Evolutionary conservation across 2,797 vertebrate genomes (phyloP).

Genomic region (Coracias cyanogaster): DNA sequence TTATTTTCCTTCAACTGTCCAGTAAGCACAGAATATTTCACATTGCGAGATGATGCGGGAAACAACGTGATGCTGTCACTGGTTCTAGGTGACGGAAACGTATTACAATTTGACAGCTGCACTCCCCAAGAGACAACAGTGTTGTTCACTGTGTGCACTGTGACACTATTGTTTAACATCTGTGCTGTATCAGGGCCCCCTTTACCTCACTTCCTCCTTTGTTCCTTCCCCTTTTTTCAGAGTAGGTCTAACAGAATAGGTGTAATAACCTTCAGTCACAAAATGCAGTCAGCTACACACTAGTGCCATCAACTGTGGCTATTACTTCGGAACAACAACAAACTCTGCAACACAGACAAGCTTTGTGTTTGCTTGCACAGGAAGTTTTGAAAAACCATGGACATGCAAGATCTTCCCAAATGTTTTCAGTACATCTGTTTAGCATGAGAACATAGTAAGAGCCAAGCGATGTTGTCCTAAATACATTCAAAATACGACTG

Average conservation of each 20-base stretch:
- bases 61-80: background rate
- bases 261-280: background rate
- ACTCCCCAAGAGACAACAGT: constrained; percentile 3
- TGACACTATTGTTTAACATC: constrained; percentile 35
- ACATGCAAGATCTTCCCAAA: background rate
- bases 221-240: background rate
- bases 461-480: background rate
- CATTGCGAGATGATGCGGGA: background rate
- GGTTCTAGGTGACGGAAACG: background rate
- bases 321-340: background rate
- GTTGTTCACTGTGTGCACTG: background rate
- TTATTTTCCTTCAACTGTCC: background rate
- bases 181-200: constrained; percentile 7
- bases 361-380: background rate
- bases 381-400: background rate
- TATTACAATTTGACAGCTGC: constrained; percentile 11
- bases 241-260: background rate
- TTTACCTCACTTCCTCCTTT: background rate
- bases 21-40: background rate
- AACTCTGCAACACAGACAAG: background rate
- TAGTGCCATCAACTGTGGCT: background rate
- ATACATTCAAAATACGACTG: background rate
- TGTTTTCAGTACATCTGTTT: background rate
- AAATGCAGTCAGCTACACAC: background rate
- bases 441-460: background rate